phyloP scores from a whole-genome alignment of 2,113 vertebrate genomes.

The Chrysemys picta region DNA sequence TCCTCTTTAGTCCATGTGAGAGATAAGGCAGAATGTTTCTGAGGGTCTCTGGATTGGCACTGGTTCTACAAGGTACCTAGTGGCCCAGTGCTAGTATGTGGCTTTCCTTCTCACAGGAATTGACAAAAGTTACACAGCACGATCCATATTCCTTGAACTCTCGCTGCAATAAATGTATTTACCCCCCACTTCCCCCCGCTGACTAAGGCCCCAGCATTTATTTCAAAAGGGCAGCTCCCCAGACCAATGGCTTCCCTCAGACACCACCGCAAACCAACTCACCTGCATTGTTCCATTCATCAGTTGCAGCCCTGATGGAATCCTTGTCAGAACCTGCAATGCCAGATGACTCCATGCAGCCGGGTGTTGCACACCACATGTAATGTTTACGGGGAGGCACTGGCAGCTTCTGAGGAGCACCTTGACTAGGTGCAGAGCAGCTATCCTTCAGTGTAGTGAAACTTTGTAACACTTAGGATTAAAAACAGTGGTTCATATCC shows the following conservation, averaged over 20 bases:
- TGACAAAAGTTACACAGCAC: too few species aligned
- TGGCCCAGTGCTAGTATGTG: too few species aligned
- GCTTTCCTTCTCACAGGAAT: too few species aligned
- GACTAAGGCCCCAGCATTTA: accelerated
- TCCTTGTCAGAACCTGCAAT: not conserved
- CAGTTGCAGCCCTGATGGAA: not conserved
- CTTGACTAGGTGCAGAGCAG: accelerated
- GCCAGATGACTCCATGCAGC: conserved; percentile 1
- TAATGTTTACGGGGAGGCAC: not conserved
- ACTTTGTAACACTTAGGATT: not conserved
- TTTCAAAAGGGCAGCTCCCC: not conserved
- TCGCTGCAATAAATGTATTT: not conserved
- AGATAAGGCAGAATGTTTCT: too few species aligned
- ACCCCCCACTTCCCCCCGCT: not conserved
- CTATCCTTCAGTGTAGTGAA: accelerated
- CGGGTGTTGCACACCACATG: accelerated
- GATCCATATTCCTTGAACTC: too few species aligned
- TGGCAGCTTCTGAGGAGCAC: not conserved
- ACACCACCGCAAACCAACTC: not conserved
- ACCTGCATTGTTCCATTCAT: not conserved
- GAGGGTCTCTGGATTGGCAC: too few species aligned
- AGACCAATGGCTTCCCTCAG: not conserved
- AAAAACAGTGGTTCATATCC: not conserved
- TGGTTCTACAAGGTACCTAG: too few species aligned
- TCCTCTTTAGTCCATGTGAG: not conserved